Percentiles rank a stretch among this genome's conserved stretches.
phyloP scores from a whole-genome alignment of 1,140 invertebrate species.

The Drosophila funebris region DNA sequence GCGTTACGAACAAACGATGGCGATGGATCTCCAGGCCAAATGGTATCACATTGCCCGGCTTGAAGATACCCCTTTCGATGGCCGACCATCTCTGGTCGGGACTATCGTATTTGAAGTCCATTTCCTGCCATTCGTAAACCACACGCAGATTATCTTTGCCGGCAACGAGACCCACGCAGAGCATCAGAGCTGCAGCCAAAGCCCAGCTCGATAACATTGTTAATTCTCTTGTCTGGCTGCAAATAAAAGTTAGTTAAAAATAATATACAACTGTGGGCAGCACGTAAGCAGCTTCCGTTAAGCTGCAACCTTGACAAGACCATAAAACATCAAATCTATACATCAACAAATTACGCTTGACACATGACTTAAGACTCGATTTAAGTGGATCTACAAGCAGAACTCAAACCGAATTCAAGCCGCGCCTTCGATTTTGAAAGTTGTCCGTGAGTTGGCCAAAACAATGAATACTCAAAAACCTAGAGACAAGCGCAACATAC shows the following conservation, averaged over 20 bases:
- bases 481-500: neutral
- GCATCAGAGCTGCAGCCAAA: constrained; percentile 29
- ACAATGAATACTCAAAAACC: neutral
- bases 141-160: constrained; percentile 88
- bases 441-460: constrained; percentile 29
- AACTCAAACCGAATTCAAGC: neutral
- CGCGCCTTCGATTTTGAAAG: constrained; percentile 60
- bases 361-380: constrained; percentile 10
- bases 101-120: constrained; percentile 88
- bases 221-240: constrained; percentile 28
- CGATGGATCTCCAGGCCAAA: constrained; percentile 88
- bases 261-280: constrained; percentile 3
- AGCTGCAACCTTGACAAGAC: constrained; percentile 16
- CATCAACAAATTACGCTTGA: constrained; percentile 16
- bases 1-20: constrained; percentile 88
- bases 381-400: constrained; percentile 3
- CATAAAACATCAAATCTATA: constrained; percentile 11
- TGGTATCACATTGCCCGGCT: constrained; percentile 88
- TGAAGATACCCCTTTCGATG: constrained; percentile 85
- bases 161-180: constrained; percentile 40
- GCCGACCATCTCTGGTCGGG: constrained; percentile 85
- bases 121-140: constrained; percentile 88
- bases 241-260: constrained; percentile 19
- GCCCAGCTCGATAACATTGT: constrained; percentile 8
- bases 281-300: constrained; percentile 15